Percentiles rank a stretch among this genome's conserved stretches.
Conservation (phyloP, 2,888 invertebrate genomes). For the Metalampra italica region DNA sequence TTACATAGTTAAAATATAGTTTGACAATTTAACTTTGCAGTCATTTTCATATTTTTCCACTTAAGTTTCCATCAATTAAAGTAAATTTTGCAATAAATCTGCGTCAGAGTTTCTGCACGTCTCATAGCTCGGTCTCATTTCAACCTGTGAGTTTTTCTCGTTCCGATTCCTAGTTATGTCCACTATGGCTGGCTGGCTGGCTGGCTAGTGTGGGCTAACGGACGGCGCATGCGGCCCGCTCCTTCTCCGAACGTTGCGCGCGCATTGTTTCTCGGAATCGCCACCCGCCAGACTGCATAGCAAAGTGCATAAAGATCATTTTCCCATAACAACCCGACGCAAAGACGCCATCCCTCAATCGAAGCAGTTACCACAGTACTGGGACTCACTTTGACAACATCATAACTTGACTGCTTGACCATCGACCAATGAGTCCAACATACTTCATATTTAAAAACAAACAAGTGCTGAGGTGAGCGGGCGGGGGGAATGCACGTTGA, state of each 20-base stretch:
- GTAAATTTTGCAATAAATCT: constrained; percentile 66
- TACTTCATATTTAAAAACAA: too few species aligned
- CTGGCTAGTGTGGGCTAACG: constrained; percentile 49
- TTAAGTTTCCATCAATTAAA: constrained; percentile 43
- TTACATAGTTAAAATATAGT: too few species aligned
- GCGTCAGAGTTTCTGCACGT: constrained; percentile 31
- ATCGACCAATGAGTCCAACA: too few species aligned
- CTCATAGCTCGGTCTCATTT: constrained; percentile 58
- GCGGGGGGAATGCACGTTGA: too few species aligned
- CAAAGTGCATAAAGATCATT: constrained; percentile 47
- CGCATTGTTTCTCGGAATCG: constrained; percentile 72
- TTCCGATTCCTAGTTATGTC: constrained; percentile 64
- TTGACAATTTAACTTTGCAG: neutral
- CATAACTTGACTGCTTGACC: neutral
- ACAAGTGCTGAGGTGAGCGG: too few species aligned
- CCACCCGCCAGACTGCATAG: constrained; percentile 60
- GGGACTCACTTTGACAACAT: neutral
- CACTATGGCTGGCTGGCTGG: too few species aligned
- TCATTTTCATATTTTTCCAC: neutral
- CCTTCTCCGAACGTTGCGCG: constrained; percentile 62
- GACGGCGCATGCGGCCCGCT: constrained; percentile 52
- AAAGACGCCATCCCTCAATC: constrained; percentile 58
- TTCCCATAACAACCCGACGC: constrained; percentile 40
- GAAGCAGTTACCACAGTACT: constrained; percentile 14
- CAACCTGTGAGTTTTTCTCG: constrained; percentile 69